Evolutionary conservation across 2,113 vertebrate species (phyloP), one percentile per base, ranked within the genome.

Genomic region (Marmota flaviventris): DNA sequence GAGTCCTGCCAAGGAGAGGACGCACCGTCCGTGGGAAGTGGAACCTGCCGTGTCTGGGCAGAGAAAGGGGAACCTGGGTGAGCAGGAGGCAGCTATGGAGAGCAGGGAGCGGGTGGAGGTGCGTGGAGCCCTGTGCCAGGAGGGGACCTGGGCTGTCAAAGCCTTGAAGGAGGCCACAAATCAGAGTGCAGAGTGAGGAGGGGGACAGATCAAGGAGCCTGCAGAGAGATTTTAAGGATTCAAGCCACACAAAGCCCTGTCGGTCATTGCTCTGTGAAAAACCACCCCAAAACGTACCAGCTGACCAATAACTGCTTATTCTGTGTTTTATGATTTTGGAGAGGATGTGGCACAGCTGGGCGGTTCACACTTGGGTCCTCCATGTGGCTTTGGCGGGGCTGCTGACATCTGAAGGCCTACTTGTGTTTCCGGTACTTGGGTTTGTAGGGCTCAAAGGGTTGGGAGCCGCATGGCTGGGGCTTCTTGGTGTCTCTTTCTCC

Each of bases 21-120:
- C 9, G 32, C 58, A 6, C 48, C n/a, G 22, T 72, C 32, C 77
- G 67, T 12, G 51, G 76, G 82, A 89, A 97, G 96, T 95, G 95
- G 89, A 92, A 94, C 77, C 79, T 89, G 92, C 69, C 51, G 27
- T 0, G 12, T 56, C 67, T 73, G 39, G 32, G 25, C 45, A 11
- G n/a, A 81, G 53, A 37, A 37, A 34, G 10, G 29, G 34, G 78
- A 37, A 75, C 58, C 67, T 34, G 45, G 67, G 32, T 34, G 69
- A 16, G 25, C 10, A 34, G 27, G 76, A 75, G 27, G n/a, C 53
- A 61, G 69, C 39, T 61, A 5, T 22, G 89, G 77, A 89, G 37
- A 85, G n/a, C 32, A 39, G 75, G 20, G 3, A 45, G 4, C 18
- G 8, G 37, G 3, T 11, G 37, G 29, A 51, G 56, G 72, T 45